These are phyloP conservation scores for Phortica okadai DNA, from an alignment of 2,888 invertebrate species.

Conservation along the genomic window DNA sequence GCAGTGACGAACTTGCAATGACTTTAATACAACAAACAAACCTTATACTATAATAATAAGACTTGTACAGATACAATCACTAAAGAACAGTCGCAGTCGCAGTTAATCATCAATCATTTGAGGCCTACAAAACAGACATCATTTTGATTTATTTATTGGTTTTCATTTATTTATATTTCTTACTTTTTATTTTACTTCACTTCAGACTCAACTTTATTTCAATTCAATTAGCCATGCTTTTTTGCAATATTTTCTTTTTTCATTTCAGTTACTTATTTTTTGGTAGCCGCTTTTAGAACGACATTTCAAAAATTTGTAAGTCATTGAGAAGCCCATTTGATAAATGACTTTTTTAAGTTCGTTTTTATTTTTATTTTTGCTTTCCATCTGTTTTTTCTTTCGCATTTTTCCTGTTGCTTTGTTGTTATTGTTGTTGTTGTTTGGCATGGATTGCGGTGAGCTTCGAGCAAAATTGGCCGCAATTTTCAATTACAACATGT, in stretches of 20 bases:
- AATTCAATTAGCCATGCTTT: constrained; percentile 41
- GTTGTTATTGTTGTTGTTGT: constrained; percentile 15
- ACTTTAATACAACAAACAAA: background rate
- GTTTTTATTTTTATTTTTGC: constrained; percentile 33
- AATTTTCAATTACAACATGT: constrained; percentile 50
- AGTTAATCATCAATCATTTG: constrained; percentile 39
- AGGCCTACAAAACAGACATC: constrained; percentile 4
- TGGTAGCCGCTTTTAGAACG: background rate
- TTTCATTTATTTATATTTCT: background rate
- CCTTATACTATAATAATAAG: background rate
- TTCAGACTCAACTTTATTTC: constrained; percentile 46
- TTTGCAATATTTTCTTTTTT: constrained; percentile 14
- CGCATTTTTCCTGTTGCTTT: background rate
- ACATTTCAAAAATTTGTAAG: constrained; percentile 25
- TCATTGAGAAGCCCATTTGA: constrained; percentile 45
- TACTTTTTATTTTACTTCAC: background rate
- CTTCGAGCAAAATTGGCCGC: constrained; percentile 30
- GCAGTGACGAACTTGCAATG: no score
- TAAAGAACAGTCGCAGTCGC: constrained; percentile 18
- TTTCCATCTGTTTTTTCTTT: constrained; percentile 20
- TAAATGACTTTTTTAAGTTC: constrained; percentile 49
- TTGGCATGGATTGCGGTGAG: background rate
- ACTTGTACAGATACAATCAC: constrained; percentile 2
- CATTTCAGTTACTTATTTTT: constrained; percentile 22
- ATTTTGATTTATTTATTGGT: background rate